Percentiles rank a stretch among this genome's conserved stretches.
Evolutionary conservation across 2,113 vertebrate species (phyloP).

Genomic region (Eonycteris spelaea): DNA sequence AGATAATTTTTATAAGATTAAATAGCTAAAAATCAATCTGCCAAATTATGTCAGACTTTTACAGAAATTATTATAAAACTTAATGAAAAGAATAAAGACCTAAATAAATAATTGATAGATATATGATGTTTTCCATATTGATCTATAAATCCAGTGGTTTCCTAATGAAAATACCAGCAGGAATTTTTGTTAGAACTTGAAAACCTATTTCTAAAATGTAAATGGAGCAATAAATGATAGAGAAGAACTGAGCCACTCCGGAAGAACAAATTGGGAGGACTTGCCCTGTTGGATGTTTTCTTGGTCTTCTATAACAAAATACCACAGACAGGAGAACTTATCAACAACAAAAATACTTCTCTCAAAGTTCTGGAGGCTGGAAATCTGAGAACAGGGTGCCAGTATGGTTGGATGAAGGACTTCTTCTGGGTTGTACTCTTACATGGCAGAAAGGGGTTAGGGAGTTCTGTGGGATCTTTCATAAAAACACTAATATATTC

Average conservation of each 20-base stretch:
- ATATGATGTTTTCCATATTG: neutral
- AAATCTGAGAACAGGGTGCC: neutral
- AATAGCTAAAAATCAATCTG: neutral
- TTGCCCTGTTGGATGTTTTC: neutral
- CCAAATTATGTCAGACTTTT: neutral
- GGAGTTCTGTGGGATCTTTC: neutral
- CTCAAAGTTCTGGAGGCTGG: neutral
- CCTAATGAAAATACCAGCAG: neutral
- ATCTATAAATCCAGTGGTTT: neutral
- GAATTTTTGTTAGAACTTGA: conserved; percentile 2
- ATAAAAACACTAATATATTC: neutral
- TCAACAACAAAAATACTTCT: neutral
- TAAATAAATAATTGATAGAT: conserved; percentile 25
- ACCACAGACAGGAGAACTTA: neutral
- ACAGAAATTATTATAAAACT: neutral
- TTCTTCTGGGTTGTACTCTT: neutral
- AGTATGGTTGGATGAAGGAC: neutral
- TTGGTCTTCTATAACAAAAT: neutral
- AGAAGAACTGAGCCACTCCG: neutral
- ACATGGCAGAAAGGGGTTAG: neutral
- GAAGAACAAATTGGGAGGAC: neutral
- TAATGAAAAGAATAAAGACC: neutral
- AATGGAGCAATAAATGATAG: neutral
- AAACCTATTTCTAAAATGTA: neutral
- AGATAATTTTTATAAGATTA: neutral